Conservation (phyloP, 2,888 invertebrate species). For the Athrips mouffetella region DNA sequence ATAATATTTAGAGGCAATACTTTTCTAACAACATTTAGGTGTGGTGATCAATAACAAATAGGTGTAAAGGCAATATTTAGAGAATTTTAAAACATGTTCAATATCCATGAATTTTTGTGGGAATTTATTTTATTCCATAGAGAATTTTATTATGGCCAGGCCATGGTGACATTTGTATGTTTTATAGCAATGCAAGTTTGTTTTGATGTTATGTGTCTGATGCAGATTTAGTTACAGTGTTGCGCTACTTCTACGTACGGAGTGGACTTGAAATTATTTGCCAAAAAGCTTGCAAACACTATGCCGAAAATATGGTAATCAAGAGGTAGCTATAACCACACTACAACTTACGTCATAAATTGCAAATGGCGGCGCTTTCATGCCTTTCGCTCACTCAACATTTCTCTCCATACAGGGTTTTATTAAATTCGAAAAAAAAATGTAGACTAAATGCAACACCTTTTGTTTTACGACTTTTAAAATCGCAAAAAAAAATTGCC, state of each 20-base stretch:
- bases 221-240: slow-evolving; percentile 61
- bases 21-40: slow-evolving; percentile 74
- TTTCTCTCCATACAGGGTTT: no score
- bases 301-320: no score
- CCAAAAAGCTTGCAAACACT: no score
- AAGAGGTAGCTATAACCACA: no score
- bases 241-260: slow-evolving; percentile 21
- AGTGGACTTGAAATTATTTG: slow-evolving; percentile 2
- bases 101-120: slow-evolving; percentile 49
- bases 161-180: slow-evolving; percentile 57
- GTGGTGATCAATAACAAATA: slow-evolving; percentile 69
- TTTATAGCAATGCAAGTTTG: slow-evolving; percentile 66
- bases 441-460: no score
- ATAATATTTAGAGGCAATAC: slow-evolving; percentile 73
- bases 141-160: slow-evolving; percentile 49
- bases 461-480: no score
- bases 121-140: slow-evolving; percentile 55
- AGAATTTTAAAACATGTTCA: slow-evolving; percentile 53
- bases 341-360: no score
- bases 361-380: no score
- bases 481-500: no score
- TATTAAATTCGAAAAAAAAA: no score
- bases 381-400: no score
- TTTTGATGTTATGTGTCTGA: slow-evolving; percentile 57
- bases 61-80: slow-evolving; percentile 68